Conservation (phyloP, 2,888 invertebrate species). For the Drosophila nigricruria region DNA sequence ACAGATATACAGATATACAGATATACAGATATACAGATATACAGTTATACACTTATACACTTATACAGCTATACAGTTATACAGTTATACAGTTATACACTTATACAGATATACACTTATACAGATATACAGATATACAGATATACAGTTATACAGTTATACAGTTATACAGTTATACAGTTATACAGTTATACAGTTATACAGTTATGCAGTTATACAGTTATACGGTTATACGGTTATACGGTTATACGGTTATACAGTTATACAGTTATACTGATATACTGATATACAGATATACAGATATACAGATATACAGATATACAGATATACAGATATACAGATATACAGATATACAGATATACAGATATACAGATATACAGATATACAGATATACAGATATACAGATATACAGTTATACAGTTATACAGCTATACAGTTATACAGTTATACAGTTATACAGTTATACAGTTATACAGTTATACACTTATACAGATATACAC, state of each 20-base stretch:
- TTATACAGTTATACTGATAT: slow-evolving; percentile 7
- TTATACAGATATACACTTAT: not conserved
- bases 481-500: not conserved
- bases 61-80: slow-evolving; percentile 5
- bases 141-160: slow-evolving; percentile 7
- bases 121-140: slow-evolving; percentile 8
- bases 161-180: slow-evolving; percentile 1
- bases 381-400: not conserved
- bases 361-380: slow-evolving; percentile 4
- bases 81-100: no score
- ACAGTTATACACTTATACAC: no score
- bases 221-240: not conserved
- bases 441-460: not conserved
- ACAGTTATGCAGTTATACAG: slow-evolving; percentile 1
- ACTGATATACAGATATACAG: slow-evolving; percentile 9
- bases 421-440: no score
- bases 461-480: not conserved
- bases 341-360: not conserved
- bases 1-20: slow-evolving; percentile 5
- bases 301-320: slow-evolving; percentile 2
- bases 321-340: slow-evolving; percentile 6
- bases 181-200: slow-evolving; percentile 8
- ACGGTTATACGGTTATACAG: slow-evolving; percentile 3
- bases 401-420: slow-evolving; percentile 2
- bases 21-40: not conserved